phyloP scores from a whole-genome alignment of 2,888 invertebrate genomes.

The Limnephilus auricula region DNA sequence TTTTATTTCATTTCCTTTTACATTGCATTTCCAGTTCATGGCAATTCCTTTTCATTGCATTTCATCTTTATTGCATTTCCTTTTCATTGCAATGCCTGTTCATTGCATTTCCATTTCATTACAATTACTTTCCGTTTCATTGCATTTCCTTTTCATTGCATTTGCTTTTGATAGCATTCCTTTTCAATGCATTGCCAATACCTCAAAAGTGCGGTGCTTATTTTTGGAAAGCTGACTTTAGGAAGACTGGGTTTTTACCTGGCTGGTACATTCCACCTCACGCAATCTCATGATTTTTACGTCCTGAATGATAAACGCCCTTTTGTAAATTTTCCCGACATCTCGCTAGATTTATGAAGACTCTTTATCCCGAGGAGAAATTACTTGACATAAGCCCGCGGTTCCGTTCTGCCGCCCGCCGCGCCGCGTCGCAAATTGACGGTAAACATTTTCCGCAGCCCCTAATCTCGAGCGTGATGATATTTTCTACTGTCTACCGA shows the following conservation, averaged over 20 bases:
- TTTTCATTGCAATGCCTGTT: too few species aligned
- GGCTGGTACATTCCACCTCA: neutral
- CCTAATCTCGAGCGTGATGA: neutral
- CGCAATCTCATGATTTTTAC: conserved; percentile 56
- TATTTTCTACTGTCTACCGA: neutral
- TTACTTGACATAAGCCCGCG: conserved; percentile 5
- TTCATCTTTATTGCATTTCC: too few species aligned
- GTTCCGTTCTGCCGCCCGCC: neutral
- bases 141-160: too few species aligned
- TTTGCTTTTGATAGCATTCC: too few species aligned
- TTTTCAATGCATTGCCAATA: too few species aligned
- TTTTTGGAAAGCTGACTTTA: neutral
- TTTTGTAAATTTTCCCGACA: conserved; percentile 58
- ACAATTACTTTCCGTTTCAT: too few species aligned
- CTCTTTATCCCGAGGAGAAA: conserved; percentile 56
- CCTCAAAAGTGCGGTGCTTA: neutral
- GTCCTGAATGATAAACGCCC: conserved; percentile 55
- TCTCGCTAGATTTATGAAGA: conserved; percentile 58
- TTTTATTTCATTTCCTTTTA: too few species aligned
- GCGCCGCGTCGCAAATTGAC: neutral
- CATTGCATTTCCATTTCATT: too few species aligned
- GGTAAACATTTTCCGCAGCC: neutral
- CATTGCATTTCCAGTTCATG: too few species aligned
- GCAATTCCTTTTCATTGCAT: too few species aligned
- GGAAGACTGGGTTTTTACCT: neutral